Percentiles rank a stretch among this genome's conserved stretches.
phyloP scores from a whole-genome alignment of 2,888 invertebrate species.

The Chloroclysta siterata region DNA sequence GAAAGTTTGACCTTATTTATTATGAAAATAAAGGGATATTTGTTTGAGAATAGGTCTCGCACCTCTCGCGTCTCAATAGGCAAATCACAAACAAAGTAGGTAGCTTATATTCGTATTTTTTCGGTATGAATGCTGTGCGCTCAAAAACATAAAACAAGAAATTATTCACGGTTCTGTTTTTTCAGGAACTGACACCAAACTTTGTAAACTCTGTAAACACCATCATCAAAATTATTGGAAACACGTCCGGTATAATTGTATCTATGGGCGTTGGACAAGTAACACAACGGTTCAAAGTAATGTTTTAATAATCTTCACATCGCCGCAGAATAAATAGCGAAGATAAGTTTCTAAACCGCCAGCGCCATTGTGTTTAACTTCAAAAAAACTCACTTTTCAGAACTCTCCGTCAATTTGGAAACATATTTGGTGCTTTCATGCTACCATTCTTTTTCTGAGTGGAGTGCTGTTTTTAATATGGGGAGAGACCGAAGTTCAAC shows the following conservation, averaged over 20 bases:
- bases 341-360: background rate
- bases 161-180: background rate
- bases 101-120: too few species aligned
- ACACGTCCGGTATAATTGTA: constrained; percentile 89
- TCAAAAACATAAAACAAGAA: too few species aligned
- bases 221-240: constrained; percentile 89
- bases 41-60: too few species aligned
- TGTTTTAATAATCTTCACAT: background rate
- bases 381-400: too few species aligned
- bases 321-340: background rate
- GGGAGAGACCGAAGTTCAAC: constrained; percentile 70
- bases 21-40: too few species aligned
- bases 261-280: constrained; percentile 88
- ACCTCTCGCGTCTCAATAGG: too few species aligned
- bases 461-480: constrained; percentile 71
- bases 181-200: constrained; percentile 89
- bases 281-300: constrained; percentile 77
- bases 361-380: too few species aligned
- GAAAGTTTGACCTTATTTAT: too few species aligned
- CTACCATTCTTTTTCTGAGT: constrained; percentile 61
- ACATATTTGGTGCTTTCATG: constrained; percentile 78
- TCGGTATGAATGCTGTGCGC: too few species aligned
- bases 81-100: too few species aligned
- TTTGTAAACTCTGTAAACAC: constrained; percentile 90
- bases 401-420: constrained; percentile 67